phyloP scores from a whole-genome alignment of 2,888 invertebrate genomes.

The Cephus pygmeus region DNA sequence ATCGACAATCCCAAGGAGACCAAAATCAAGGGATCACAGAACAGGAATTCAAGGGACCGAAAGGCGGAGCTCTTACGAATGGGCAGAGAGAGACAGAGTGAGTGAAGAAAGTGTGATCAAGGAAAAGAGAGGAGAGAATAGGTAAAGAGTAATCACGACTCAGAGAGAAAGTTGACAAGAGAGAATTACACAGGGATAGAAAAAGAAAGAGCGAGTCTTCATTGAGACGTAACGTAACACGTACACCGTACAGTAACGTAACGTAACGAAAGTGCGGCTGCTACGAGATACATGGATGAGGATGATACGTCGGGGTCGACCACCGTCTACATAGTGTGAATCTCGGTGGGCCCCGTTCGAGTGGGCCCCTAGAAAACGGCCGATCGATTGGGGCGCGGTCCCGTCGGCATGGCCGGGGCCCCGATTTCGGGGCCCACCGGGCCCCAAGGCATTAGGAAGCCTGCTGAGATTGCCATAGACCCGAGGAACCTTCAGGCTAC shows the following conservation, averaged over 20 bases:
- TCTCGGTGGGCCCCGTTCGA: slow-evolving; percentile 7
- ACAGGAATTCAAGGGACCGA: not conserved
- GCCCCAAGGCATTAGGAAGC: slow-evolving; percentile 31
- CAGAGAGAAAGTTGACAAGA: not conserved
- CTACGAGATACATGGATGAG: slow-evolving; percentile 8
- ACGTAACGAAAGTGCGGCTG: not conserved
- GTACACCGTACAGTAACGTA: slow-evolving; percentile 1
- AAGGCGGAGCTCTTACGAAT: not conserved
- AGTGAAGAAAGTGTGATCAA: not conserved
- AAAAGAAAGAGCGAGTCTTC: not conserved
- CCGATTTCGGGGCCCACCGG: slow-evolving; percentile 42
- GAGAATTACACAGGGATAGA: not conserved
- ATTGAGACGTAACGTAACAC: slow-evolving; percentile 11
- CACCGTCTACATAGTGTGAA: not conserved
- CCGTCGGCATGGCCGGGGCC: slow-evolving; percentile 50
- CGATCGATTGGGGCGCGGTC: slow-evolving; percentile 11
- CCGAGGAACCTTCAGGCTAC: slow-evolving; percentile 47
- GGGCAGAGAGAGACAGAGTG: not conserved
- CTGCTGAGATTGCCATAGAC: slow-evolving; percentile 56
- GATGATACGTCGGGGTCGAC: not conserved
- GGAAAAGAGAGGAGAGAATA: not conserved
- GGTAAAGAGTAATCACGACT: not conserved
- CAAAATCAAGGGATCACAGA: not conserved
- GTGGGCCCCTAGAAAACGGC: slow-evolving; percentile 11
- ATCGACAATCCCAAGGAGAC: not conserved